Evolutionary conservation across 2,113 vertebrate genomes (phyloP).

Genomic region (Zosterops japonicus): DNA sequence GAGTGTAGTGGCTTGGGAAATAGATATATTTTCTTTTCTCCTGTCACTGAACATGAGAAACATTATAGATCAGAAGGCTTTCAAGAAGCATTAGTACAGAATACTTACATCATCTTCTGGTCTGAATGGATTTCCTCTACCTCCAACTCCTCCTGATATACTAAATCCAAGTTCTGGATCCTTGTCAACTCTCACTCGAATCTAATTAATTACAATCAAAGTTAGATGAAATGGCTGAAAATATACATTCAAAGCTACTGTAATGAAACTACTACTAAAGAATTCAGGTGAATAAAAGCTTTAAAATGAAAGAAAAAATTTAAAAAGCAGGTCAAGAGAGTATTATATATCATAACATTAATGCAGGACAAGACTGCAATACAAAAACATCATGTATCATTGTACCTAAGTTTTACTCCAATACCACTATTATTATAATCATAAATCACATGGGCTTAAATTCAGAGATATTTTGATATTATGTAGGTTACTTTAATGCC

Average conservation of each 20-base stretch:
- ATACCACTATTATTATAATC: neutral
- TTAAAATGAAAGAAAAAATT: neutral
- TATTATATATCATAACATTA: neutral
- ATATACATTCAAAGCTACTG: neutral
- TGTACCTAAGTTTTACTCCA: neutral
- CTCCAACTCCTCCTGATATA: conserved; percentile 96
- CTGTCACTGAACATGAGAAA: neutral
- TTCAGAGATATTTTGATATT: neutral
- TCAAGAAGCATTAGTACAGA: neutral
- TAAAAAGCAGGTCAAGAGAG: neutral
- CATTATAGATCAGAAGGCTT: neutral
- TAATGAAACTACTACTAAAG: neutral
- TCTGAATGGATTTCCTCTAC: conserved; percentile 94
- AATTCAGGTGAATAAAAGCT: neutral
- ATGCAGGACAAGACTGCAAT: neutral
- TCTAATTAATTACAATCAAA: conserved; percentile 73
- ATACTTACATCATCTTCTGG: conserved; percentile 91
- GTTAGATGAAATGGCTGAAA: conserved; percentile 18
- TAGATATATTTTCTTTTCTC: neutral
- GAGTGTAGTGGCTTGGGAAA: neutral
- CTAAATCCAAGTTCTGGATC: conserved; percentile 98
- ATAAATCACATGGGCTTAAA: neutral
- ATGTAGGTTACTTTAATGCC: neutral
- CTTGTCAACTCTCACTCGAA: conserved; percentile 92
- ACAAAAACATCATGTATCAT: neutral